Base-by-base conservation (phyloP, 2,113 vertebrate species). In the Eubucco bourcierii region DNA sequence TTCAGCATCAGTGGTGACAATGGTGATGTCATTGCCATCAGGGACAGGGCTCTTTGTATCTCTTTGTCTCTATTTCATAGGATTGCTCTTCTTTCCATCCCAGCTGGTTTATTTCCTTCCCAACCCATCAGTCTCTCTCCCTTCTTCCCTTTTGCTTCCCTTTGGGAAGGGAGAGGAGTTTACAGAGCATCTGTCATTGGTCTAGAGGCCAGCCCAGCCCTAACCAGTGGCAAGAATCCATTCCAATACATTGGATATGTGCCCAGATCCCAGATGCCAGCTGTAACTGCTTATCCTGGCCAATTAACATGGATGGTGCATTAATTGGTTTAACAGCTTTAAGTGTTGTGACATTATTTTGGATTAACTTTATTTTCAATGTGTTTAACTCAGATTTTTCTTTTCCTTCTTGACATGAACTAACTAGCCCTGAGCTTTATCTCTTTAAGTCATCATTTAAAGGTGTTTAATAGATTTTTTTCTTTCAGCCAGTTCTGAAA, bases 241-340 rank as follows among this genome's bases (percentile, higher is more conserved):
- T 76, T 84, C 52, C 68, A 19, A 63, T 18, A 14, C 71, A 76
- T 1, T 33, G 34, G 11, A 8, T 52, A 8, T 5, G 37, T 10
- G 16, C 8, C 15, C 50, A n/a, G 31, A 7, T 3, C 5, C 29
- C n/a, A 37, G n/a, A 14, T 4, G 5, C 25, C 29, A 77, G 65
- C 33, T 15, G 11, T 12, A 67, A 19, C 6, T 18, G 15, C 46
- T 21, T 10, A 23, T 68, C 17, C 80, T 15, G 29, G 58, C 55
- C 4, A 27, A 44, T 68, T 18, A 6, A 5, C 2, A 4, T 14
- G 50, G 59, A 25, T 5, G 16, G 31, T 73, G 33, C 29, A 15
- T 47, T 34, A 12, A 79, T 10, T 75, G 58, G 18, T 58, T 4
- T 1, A n/a, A 29, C 55, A 24, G 13, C 0, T 0, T 27, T 37